These are phyloP conservation scores for Drosophila prostipennis DNA, from an alignment of 2,888 invertebrate species.

Conservation along the genomic window DNA sequence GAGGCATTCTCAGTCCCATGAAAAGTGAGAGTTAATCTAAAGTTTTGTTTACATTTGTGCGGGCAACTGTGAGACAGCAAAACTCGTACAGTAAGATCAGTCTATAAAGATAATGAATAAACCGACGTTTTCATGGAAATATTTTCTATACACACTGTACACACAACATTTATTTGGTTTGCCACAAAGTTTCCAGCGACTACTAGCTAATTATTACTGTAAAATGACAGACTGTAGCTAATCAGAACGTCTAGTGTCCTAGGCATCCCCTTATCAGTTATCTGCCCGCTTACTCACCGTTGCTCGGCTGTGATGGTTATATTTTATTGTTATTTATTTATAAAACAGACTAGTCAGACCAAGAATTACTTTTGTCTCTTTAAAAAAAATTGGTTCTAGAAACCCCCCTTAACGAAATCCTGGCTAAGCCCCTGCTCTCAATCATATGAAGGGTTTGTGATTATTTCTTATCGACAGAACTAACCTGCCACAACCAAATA, in stretches of 20 bases:
- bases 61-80: constrained; percentile 8
- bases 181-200: background rate
- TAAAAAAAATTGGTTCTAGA: too few relatives aligned
- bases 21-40: constrained; percentile 15
- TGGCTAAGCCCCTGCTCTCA: too few relatives aligned
- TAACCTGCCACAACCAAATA: background rate
- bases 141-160: background rate
- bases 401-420: too few relatives aligned
- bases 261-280: background rate
- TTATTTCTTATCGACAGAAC: background rate
- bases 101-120: background rate
- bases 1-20: background rate
- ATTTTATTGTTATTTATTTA: background rate
- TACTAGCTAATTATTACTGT: background rate
- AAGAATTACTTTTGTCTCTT: too few relatives aligned
- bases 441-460: too few relatives aligned
- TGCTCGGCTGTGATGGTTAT: background rate
- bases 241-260: background rate
- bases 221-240: background rate
- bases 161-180: background rate
- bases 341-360: background rate
- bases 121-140: background rate
- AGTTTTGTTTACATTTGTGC: constrained; percentile 21
- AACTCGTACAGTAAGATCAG: background rate
- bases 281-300: background rate